Evolutionary conservation across 64 coral and sea anemone species (phyloP).

Genomic region (Pocillopora damicornis): DNA sequence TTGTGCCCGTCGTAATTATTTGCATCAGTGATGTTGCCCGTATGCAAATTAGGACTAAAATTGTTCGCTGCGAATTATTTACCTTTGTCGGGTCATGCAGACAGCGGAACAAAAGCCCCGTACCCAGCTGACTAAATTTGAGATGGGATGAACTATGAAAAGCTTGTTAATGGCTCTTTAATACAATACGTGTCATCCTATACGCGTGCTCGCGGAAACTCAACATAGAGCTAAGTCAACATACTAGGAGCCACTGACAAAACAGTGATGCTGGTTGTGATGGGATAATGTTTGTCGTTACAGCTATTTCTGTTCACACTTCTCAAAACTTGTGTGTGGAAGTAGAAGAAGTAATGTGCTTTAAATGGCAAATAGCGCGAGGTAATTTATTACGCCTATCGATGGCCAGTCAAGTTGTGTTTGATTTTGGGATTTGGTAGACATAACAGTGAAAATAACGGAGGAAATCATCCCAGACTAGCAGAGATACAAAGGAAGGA

Average conservation of each 20-base stretch:
- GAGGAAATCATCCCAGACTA: neutral
- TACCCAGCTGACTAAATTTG: conserved; percentile 22
- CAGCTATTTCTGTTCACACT: conserved; percentile 1
- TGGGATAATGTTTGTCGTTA: neutral
- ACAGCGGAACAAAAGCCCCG: conserved; percentile 17
- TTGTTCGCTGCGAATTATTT: neutral
- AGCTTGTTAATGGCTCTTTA: conserved; percentile 33
- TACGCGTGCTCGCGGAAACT: neutral
- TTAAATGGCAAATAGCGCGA: neutral
- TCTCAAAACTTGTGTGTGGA: neutral
- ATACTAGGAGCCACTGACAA: neutral
- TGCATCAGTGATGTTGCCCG: neutral
- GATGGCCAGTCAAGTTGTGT: neutral
- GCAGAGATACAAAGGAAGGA: neutral
- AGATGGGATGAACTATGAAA: conserved; percentile 26
- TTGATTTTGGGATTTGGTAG: neutral
- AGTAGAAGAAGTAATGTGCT: neutral
- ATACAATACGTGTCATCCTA: conserved; percentile 36
- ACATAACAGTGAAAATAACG: conserved; percentile 8
- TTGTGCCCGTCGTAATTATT: neutral
- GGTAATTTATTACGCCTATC: neutral
- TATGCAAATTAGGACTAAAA: conserved; percentile 8
- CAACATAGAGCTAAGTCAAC: conserved; percentile 14
- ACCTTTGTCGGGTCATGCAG: neutral
- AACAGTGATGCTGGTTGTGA: conserved; percentile 13